Evolutionary conservation across 2,888 invertebrate species (phyloP).

Genomic region (Lobophora halterata): DNA sequence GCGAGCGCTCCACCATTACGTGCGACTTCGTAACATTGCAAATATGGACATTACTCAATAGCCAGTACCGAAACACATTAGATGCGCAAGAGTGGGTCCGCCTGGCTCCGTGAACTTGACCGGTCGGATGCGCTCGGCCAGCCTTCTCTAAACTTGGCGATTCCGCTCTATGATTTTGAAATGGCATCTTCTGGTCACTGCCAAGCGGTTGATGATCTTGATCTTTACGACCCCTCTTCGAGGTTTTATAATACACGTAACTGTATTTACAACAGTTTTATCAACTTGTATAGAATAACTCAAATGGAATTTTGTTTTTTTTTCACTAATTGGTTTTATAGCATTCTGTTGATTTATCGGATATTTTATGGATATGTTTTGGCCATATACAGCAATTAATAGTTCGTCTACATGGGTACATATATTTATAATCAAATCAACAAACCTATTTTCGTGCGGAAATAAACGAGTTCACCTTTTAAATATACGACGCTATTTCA

Average conservation of each 20-base stretch:
- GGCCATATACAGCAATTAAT: constrained; percentile 8
- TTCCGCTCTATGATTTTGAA: constrained; percentile 39
- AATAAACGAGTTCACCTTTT: constrained; percentile 2
- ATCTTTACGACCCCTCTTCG: constrained; percentile 40
- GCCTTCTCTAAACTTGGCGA: constrained; percentile 46
- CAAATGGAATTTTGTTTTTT: constrained; percentile 7
- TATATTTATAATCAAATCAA: constrained; percentile 5
- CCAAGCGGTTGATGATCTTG: constrained; percentile 45
- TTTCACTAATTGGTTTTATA: constrained; percentile 9
- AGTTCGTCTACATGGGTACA: constrained; percentile 6
- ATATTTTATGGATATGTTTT: constrained; percentile 12
- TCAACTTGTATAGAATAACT: background rate
- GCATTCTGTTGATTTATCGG: constrained; percentile 1
- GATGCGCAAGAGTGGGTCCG: constrained; percentile 42
- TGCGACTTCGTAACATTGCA: constrained; percentile 24
- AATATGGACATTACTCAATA: constrained; percentile 27
- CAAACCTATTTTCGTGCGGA: background rate
- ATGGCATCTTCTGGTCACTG: constrained; percentile 41
- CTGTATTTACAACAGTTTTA: constrained; percentile 5
- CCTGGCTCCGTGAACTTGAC: constrained; percentile 71
- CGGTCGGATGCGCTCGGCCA: constrained; percentile 64
- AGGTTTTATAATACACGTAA: constrained; percentile 23
- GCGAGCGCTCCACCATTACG: constrained; percentile 11
- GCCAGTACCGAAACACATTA: constrained; percentile 26
- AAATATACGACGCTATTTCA: background rate